These are phyloP conservation scores for Potamarius usumacintae DNA, from an alignment of 2,113 vertebrate genomes.

Conservation along the genomic window DNA sequence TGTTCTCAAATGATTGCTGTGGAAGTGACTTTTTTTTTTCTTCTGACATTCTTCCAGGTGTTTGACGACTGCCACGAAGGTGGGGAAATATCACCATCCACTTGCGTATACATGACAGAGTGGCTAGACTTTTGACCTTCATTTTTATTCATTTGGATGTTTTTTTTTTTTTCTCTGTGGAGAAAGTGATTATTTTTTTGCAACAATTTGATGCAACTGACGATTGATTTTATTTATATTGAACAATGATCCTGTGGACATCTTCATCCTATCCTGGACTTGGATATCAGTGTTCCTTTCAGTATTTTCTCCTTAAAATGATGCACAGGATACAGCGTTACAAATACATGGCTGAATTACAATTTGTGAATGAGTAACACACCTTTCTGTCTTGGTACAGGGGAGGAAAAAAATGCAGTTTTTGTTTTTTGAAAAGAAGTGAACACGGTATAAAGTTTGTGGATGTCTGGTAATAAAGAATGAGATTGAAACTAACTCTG, in stretches of 20 bases:
- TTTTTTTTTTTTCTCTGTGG: slow-evolving; percentile 48
- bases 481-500: slow-evolving; percentile 19
- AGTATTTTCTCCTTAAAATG: neutral
- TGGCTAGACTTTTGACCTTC: slow-evolving; percentile 87
- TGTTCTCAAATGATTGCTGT: neutral
- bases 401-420: neutral
- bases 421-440: neutral
- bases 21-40: neutral
- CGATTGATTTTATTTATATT: slow-evolving; percentile 43
- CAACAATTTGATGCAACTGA: slow-evolving; percentile 25
- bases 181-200: slow-evolving; percentile 41
- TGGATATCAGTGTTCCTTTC: neutral
- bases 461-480: slow-evolving; percentile 8
- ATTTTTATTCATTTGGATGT: neutral
- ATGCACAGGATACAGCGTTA: neutral
- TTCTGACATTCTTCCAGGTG: slow-evolving; percentile 74
- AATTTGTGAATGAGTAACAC: neutral
- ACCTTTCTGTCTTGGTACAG: too few relatives aligned
- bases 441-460: too few relatives aligned
- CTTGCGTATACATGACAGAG: slow-evolving; percentile 92
- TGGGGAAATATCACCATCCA: slow-evolving; percentile 93
- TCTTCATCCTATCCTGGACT: neutral
- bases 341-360: neutral
- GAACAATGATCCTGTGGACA: neutral
- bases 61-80: slow-evolving; percentile 96